Evolutionary conservation across 1,140 invertebrate genomes (phyloP).

Genomic region (Drosophila watanabei): DNA sequence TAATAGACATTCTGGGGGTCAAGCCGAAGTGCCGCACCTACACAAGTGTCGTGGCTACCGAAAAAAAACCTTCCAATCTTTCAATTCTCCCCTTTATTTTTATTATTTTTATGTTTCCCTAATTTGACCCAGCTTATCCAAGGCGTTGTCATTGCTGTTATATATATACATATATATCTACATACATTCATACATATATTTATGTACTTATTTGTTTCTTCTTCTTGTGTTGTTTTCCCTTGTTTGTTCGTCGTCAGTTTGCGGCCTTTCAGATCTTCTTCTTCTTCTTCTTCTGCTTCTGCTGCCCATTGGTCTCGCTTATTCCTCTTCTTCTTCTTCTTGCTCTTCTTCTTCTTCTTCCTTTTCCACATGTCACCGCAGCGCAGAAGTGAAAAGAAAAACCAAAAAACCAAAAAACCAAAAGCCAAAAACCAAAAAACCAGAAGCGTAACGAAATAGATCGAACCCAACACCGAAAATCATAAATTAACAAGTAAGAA

Average conservation of each 20-base stretch:
- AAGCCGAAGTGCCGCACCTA: conserved; percentile 27
- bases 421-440: conserved; percentile 69
- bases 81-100: background rate
- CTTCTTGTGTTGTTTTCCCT: conserved; percentile 30
- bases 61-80: conserved; percentile 13
- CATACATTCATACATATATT: background rate
- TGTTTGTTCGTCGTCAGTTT: conserved; percentile 15
- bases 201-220: conserved; percentile 15
- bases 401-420: background rate
- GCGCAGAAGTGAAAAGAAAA: conserved; percentile 60
- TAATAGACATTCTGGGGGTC: conserved; percentile 4
- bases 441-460: conserved; percentile 84
- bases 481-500: conserved; percentile 17
- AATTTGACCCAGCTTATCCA: conserved; percentile 62
- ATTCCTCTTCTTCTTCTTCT: conserved; percentile 12
- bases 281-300: conserved; percentile 9
- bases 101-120: background rate
- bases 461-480: conserved; percentile 36
- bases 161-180: background rate
- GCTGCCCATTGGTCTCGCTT: conserved; percentile 19
- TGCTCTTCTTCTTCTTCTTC: conserved; percentile 15
- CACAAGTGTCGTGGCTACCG: conserved; percentile 39
- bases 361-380: conserved; percentile 68
- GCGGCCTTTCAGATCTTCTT: conserved; percentile 36
- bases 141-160: conserved; percentile 45